These are phyloP conservation scores for Nymphalis c-album DNA, from an alignment of 2,888 invertebrate species.

Conservation along the genomic window DNA sequence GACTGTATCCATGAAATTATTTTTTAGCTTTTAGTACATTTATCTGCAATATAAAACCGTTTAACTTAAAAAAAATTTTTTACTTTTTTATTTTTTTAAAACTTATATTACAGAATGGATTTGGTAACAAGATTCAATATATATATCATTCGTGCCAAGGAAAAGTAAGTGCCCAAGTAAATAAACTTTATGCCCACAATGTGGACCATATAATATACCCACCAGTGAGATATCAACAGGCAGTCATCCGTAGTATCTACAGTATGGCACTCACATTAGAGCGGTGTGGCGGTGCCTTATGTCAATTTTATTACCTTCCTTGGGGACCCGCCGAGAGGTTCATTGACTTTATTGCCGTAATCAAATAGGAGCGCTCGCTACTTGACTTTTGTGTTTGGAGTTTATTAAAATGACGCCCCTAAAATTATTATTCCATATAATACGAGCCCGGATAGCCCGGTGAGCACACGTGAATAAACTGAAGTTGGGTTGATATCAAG, in stretches of 20 bases:
- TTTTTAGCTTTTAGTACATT: too few relatives aligned
- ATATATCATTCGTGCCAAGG: too few relatives aligned
- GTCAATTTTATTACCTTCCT: conserved; percentile 6
- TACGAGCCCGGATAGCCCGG: neutral
- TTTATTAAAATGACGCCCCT: neutral
- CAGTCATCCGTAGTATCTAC: neutral
- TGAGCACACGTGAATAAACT: neutral
- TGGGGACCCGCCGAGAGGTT: conserved; percentile 5
- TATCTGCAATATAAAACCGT: too few relatives aligned
- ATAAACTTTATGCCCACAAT: too few relatives aligned
- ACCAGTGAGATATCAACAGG: neutral
- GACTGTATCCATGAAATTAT: too few relatives aligned
- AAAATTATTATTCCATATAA: neutral
- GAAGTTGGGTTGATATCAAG: too few relatives aligned
- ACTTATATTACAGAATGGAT: too few relatives aligned
- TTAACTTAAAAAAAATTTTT: too few relatives aligned
- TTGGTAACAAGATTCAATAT: too few relatives aligned
- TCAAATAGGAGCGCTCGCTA: conserved; percentile 9
- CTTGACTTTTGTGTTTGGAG: conserved; percentile 7
- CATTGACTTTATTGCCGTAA: conserved; percentile 13
- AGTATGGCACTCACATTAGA: conserved; percentile 9
- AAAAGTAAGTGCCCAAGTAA: too few relatives aligned
- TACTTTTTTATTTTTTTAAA: too few relatives aligned
- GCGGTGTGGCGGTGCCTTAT: conserved; percentile 4
- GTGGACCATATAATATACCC: neutral